Evolutionary conservation across 2,797 vertebrate genomes (phyloP).

Genomic region (Propithecus deckenii): DNA sequence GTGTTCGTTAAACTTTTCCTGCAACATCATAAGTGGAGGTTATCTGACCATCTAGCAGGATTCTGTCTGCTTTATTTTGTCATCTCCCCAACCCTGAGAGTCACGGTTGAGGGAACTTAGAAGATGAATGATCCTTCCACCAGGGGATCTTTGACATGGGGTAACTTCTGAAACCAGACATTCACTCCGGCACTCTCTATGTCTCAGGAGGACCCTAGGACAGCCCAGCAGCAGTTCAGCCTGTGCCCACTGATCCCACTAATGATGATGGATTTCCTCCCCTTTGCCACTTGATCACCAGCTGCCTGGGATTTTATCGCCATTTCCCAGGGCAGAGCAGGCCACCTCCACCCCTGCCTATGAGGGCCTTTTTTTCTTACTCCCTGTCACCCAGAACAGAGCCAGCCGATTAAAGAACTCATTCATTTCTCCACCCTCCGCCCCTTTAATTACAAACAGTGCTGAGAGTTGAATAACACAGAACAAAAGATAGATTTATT

Average conservation of each 20-base stretch:
- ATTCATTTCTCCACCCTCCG: constrained; percentile 55
- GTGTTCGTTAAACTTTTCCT: not conserved
- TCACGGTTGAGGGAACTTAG: not conserved
- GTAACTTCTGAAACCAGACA: not conserved
- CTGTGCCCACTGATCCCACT: constrained; percentile 1
- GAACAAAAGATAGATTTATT: constrained; percentile 70
- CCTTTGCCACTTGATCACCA: not conserved
- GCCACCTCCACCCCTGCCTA: not conserved
- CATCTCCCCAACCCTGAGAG: not conserved
- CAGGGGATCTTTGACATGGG: not conserved
- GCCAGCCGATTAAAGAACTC: constrained; percentile 67
- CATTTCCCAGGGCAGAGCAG: constrained; percentile 38
- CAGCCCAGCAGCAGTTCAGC: not conserved
- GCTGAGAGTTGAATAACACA: constrained; percentile 50
- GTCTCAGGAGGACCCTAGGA: not conserved
- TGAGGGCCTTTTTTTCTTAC: not conserved
- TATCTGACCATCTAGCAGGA: not conserved
- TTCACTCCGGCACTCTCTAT: not conserved
- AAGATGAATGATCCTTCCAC: not conserved
- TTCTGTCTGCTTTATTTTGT: not conserved
- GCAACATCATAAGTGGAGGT: too few species aligned
- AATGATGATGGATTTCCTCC: constrained; percentile 34
- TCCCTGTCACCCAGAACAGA: constrained; percentile 30
- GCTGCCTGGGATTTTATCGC: constrained; percentile 53
- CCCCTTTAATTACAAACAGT: constrained; percentile 70